Percentiles rank a stretch among this genome's conserved stretches.
Evolutionary conservation across 2,113 vertebrate genomes (phyloP).

Genomic region (Albula glossodonta): DNA sequence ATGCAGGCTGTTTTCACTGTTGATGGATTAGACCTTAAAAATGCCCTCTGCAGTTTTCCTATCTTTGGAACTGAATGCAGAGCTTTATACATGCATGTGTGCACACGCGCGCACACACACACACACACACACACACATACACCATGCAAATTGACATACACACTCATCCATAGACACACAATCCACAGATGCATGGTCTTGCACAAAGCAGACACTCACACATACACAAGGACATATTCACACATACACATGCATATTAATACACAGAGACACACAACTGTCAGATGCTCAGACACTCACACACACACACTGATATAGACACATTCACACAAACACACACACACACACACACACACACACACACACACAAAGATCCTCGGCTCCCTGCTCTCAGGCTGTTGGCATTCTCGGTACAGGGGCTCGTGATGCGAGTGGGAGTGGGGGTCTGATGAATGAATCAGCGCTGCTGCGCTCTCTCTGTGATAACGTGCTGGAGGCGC

Average conservation of each 20-base stretch:
- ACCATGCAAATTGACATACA: not conserved
- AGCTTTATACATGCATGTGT: not conserved
- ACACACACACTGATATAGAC: not conserved
- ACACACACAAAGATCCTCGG: not conserved
- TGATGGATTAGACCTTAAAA: not conserved
- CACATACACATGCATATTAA: too few species aligned
- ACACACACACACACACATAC: not conserved
- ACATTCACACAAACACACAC: not conserved
- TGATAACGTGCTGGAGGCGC: not conserved
- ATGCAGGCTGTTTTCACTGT: not conserved
- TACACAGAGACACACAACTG: too few species aligned
- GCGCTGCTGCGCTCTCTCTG: not conserved
- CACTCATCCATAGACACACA: too few species aligned
- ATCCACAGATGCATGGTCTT: too few species aligned
- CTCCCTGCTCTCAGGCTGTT: not conserved
- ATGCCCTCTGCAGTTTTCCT: not conserved
- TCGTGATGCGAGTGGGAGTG: not conserved
- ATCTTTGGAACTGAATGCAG: not conserved
- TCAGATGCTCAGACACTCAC: too few species aligned
- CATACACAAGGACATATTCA: not conserved
- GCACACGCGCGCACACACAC: not conserved
- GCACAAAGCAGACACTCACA: not conserved
- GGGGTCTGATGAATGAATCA: slow-evolving; percentile 25
- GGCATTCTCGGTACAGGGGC: not conserved
- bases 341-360: not conserved